Conservation (phyloP, 37 sponge, comb jelly and placozoan genomes). For the Eunapius fragilis region DNA sequence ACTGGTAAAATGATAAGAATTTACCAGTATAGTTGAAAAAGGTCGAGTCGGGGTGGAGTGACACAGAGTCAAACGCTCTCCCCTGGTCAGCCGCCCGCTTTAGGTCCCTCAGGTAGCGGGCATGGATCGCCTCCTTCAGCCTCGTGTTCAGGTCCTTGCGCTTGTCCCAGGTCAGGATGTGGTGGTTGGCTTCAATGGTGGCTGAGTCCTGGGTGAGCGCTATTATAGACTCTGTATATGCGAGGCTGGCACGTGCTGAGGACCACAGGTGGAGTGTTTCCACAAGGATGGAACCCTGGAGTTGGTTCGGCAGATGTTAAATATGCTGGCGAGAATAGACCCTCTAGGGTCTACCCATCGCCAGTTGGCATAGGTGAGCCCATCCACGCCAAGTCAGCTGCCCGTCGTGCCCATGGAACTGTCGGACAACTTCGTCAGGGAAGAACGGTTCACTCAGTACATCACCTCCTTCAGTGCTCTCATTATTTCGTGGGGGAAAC, state of each 20-base stretch:
- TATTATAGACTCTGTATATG: neutral
- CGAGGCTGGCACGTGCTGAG: neutral
- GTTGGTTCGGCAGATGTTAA: slow-evolving; percentile 15
- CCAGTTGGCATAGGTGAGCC: slow-evolving; percentile 40
- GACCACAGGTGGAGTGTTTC: slow-evolving; percentile 25
- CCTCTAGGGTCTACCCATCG: neutral
- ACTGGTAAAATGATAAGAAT: slow-evolving; percentile 15
- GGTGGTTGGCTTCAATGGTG: neutral
- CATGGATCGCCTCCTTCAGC: neutral
- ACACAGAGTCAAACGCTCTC: neutral
- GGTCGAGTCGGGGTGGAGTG: neutral
- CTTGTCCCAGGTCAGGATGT: neutral
- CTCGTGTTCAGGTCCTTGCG: neutral
- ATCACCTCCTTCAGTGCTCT: neutral
- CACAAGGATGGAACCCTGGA: slow-evolving; percentile 1
- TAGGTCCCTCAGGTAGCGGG: neutral
- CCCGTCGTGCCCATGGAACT: neutral
- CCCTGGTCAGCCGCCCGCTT: slow-evolving; percentile 34
- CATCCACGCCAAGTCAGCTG: slow-evolving; percentile 29
- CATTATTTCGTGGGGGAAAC: neutral
- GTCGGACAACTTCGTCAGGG: neutral
- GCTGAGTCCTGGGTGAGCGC: neutral
- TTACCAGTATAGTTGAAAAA: neutral
- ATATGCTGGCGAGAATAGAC: slow-evolving; percentile 6
- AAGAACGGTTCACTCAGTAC: neutral